Conservation (phyloP, 2,797 vertebrate species). For the Sebastes oblongus region DNA sequence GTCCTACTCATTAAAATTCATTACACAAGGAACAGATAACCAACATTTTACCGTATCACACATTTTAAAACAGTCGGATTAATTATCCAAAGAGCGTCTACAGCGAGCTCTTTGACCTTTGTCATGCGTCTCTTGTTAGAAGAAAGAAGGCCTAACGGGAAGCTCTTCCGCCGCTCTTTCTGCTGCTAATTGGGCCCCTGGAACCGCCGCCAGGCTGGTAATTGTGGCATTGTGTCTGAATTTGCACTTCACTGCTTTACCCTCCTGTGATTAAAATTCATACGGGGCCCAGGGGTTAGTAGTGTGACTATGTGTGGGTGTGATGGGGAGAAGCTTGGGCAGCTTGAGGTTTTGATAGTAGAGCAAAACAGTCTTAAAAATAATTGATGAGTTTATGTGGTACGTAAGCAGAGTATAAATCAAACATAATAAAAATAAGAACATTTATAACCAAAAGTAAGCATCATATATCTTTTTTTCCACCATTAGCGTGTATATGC, state of each 20-base stretch:
- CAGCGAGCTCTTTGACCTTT: slow-evolving; percentile 29
- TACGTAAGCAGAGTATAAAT: background rate
- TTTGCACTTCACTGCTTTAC: slow-evolving; percentile 56
- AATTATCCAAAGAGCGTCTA: slow-evolving; percentile 29
- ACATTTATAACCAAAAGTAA: background rate
- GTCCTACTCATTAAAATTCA: slow-evolving; percentile 32
- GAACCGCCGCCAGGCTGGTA: slow-evolving; percentile 30
- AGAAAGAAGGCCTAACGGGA: background rate
- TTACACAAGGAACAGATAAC: slow-evolving; percentile 2
- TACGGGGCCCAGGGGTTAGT: slow-evolving; percentile 2
- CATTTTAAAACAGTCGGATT: slow-evolving; percentile 27
- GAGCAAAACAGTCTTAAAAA: background rate
- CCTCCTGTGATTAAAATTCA: slow-evolving; percentile 50
- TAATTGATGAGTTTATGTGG: background rate
- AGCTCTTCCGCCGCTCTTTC: background rate
- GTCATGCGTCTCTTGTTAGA: slow-evolving; percentile 20
- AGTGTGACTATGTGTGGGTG: background rate
- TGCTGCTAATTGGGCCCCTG: slow-evolving; percentile 55
- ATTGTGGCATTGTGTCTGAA: slow-evolving; percentile 59
- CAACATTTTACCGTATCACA: background rate
- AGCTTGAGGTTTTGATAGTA: background rate
- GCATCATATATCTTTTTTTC: background rate
- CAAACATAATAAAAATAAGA: background rate
- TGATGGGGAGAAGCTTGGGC: background rate
- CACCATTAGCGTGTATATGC: rapidly evolving